Evolutionary conservation across 1,140 invertebrate species (phyloP).

Genomic region (Lethrus apterus): DNA sequence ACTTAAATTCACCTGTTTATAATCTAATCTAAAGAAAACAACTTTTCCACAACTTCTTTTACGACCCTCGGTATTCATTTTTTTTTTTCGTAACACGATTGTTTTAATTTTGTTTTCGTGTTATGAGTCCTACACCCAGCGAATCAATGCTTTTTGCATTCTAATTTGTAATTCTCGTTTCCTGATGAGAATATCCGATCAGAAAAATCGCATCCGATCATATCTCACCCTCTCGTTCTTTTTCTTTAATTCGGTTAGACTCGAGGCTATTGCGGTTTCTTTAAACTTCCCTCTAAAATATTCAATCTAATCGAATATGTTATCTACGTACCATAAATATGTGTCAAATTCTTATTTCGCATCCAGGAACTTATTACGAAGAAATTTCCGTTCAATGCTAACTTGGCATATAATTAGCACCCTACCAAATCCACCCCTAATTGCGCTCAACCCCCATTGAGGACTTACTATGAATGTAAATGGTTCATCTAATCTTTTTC

Average conservation of each 20-base stretch:
- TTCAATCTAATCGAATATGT: no score
- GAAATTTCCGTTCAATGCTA: no score
- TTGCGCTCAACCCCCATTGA: slow-evolving; percentile 28
- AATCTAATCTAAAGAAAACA: slow-evolving; percentile 1
- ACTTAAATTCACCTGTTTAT: slow-evolving; percentile 10
- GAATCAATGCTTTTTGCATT: slow-evolving; percentile 12
- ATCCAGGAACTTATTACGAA: no score
- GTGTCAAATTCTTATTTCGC: no score
- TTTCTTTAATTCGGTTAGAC: no score
- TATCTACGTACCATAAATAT: no score
- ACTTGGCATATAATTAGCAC: slow-evolving; percentile 25
- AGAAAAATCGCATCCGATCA: no score
- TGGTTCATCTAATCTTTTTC: slow-evolving; percentile 23
- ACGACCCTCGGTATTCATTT: slow-evolving; percentile 2
- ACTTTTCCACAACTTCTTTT: neutral
- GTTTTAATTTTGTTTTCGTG: slow-evolving; percentile 8
- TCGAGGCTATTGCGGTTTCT: no score
- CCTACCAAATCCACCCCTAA: slow-evolving; percentile 17
- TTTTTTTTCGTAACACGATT: slow-evolving; percentile 3
- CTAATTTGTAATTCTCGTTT: slow-evolving; percentile 7
- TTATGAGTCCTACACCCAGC: slow-evolving; percentile 1
- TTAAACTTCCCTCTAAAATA: no score
- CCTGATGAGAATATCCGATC: slow-evolving; percentile 12
- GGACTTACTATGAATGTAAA: slow-evolving; percentile 29
- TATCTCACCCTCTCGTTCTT: no score